phyloP scores from a whole-genome alignment of 2,113 vertebrate genomes.

The Anoplopoma fimbria region DNA sequence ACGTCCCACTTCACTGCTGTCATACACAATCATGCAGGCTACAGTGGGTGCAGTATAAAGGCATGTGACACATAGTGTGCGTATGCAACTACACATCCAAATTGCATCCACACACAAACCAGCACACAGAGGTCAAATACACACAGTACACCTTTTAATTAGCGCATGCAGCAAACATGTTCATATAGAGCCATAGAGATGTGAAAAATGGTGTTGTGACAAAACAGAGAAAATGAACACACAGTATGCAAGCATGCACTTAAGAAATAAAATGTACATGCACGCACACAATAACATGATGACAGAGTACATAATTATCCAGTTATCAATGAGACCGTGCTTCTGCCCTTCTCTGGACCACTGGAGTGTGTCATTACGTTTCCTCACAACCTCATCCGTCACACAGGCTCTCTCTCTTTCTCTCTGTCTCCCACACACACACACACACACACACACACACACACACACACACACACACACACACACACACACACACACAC shows the following conservation, averaged over 20 bases:
- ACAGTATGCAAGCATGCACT: conserved; percentile 29
- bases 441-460: conserved; percentile 6
- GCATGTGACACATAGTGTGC: conserved; percentile 32
- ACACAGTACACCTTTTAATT: conserved; percentile 33
- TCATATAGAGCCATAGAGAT: neutral
- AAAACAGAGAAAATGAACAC: conserved; percentile 29
- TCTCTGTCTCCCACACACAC: conserved; percentile 1
- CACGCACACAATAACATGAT: conserved; percentile 71
- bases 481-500: conserved; percentile 8
- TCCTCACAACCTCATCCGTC: conserved; percentile 72
- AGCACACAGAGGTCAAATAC: conserved; percentile 39
- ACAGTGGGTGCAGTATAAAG: conserved; percentile 42
- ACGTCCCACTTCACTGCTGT: conserved; percentile 68
- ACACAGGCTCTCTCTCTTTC: conserved; percentile 37
- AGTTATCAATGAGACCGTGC: conserved; percentile 74
- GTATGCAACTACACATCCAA: conserved; percentile 39
- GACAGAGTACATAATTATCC: conserved; percentile 79
- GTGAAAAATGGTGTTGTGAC: conserved; percentile 22
- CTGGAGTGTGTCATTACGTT: conserved; percentile 80
- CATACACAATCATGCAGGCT: conserved; percentile 60
- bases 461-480: conserved; percentile 5
- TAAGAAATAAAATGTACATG: conserved; percentile 57
- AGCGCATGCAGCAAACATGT: conserved; percentile 20
- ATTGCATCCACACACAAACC: conserved; percentile 35
- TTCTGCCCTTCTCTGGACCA: conserved; percentile 76